These are phyloP conservation scores for Caranx melampygus DNA, from an alignment of 2,113 vertebrate species.

Conservation along the genomic window DNA sequence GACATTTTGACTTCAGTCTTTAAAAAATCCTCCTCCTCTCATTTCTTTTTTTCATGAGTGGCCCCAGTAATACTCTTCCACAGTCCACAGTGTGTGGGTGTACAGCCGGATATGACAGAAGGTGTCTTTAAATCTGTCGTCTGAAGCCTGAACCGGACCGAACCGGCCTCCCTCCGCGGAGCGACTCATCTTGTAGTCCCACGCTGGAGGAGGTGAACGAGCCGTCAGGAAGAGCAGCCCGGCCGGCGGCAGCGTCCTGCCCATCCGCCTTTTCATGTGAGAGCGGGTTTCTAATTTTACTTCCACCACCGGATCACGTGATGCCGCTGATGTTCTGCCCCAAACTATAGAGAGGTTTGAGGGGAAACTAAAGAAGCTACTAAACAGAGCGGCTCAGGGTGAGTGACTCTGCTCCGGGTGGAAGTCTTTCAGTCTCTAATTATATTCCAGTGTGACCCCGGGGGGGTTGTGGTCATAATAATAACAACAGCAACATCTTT, in stretches of 20 bases:
- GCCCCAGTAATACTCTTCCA: background rate
- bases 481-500: background rate
- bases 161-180: no score
- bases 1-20: no score
- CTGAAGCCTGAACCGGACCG: background rate
- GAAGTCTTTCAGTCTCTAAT: background rate
- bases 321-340: slow-evolving; percentile 33
- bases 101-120: background rate
- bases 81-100: slow-evolving; percentile 9
- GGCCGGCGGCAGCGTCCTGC: slow-evolving; percentile 5
- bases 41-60: no score
- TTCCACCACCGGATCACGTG: slow-evolving; percentile 1
- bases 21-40: no score
- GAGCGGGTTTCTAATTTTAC: slow-evolving; percentile 54
- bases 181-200: background rate
- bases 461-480: slow-evolving; percentile 25
- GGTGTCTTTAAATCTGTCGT: slow-evolving; percentile 7
- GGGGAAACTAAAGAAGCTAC: no score
- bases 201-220: slow-evolving; percentile 25
- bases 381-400: background rate
- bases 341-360: background rate
- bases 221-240: slow-evolving; percentile 40
- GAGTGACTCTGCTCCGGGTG: background rate
- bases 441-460: slow-evolving; percentile 4
- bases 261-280: slow-evolving; percentile 32